Conservation (phyloP, 1,140 invertebrate species). For the Drosophila aff. region DNA sequence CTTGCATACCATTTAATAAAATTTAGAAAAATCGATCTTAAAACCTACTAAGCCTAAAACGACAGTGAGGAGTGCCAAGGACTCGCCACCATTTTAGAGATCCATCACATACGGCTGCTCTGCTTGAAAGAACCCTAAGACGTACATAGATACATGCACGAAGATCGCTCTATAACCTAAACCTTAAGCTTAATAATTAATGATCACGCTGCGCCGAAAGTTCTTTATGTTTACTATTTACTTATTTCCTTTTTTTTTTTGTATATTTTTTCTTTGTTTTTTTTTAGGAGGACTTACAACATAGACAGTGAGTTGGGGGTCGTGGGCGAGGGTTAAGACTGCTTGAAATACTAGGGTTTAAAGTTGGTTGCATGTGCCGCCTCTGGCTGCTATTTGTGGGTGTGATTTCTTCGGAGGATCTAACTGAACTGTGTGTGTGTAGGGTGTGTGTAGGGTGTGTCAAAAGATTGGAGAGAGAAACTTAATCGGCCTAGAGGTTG, state of each 20-base stretch:
- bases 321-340: constrained; percentile 21
- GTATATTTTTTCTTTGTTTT: constrained; percentile 21
- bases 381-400: constrained; percentile 29
- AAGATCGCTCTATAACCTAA: constrained; percentile 45
- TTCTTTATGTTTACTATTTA: constrained; percentile 31
- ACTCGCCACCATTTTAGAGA: constrained; percentile 67
- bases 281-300: constrained; percentile 54
- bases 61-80: constrained; percentile 52
- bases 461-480: constrained; percentile 34
- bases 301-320: constrained; percentile 21
- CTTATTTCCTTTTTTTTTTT: constrained; percentile 9
- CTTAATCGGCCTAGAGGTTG: constrained; percentile 35
- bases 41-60: constrained; percentile 63
- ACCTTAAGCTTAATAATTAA: constrained; percentile 72
- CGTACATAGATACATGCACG: constrained; percentile 43
- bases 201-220: constrained; percentile 81
- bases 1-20: constrained; percentile 67
- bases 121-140: constrained; percentile 61
- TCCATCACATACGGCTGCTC: constrained; percentile 80
- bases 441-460: background rate
- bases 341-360: constrained; percentile 30
- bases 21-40: constrained; percentile 67
- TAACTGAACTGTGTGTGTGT: constrained; percentile 28
- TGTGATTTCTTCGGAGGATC: constrained; percentile 17
- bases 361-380: constrained; percentile 35